Base-by-base conservation (phyloP, 2,113 vertebrate species). In the Patagioenas fasciata region DNA sequence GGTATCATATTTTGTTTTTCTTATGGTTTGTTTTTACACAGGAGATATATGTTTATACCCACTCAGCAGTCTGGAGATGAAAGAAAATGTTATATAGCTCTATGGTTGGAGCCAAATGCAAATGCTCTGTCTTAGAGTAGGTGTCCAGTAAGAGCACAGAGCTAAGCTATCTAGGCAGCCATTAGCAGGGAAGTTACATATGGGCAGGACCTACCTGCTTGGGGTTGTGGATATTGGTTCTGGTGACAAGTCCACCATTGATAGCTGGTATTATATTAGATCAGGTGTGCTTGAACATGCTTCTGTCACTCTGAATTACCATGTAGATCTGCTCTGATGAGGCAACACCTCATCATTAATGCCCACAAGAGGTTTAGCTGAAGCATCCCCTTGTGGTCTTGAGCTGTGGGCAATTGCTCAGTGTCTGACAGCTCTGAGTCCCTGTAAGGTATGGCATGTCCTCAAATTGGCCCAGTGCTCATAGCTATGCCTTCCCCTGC, bases 391-490 rank as follows among this genome's bases (percentile, higher is more conserved):
- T 71, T 1, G 0, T 42, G 53, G 18, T 66, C 64, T 47, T 57
- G 34, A 80, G 69, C 53, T 69, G 65, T 42, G 26, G 70, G 54
- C 2, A 0, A 31, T 11, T 48, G 47, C 61, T 87, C 1, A 0
- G 9, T n/a, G n/a, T 36, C 53, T 80, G 79, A 36, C 77, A 80
- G 69, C 73, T 88, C 83, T 13, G 25, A 2, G 21, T 47, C 24
- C 40, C 67, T 9, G 1, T 10, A 7, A 56, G 51, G 31, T 34
- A 79, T 1, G 3, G 21, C 26, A 6, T 13, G 28, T 60, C 73
- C 56, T 75, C 34, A 54, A 2, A 50, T 3, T 48, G 50, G 62
- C 50, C 60, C 18, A 15, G 24, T 0, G 1, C 78, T 80, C 4
- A 0, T n/a, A 54, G 72, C 72, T 10, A 19, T 87, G 72, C 34